These are phyloP conservation scores for Syngnathus typhle DNA, from an alignment of 2,113 vertebrate genomes.

Conservation along the genomic window DNA sequence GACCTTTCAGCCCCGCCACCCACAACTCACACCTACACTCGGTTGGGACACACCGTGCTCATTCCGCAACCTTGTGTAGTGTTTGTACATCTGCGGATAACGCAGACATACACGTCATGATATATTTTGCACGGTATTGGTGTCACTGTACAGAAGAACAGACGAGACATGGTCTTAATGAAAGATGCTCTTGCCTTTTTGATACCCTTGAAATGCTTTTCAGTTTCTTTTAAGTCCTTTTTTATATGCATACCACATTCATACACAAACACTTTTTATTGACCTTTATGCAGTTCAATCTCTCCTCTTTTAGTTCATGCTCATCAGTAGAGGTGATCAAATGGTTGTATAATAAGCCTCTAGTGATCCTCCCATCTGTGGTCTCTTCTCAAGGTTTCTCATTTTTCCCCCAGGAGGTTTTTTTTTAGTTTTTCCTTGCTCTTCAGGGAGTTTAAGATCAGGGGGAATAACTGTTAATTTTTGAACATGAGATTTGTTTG, in stretches of 20 bases:
- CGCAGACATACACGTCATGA: constrained; percentile 5
- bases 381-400: too few relatives aligned
- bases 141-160: constrained; percentile 42
- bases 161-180: constrained; percentile 42
- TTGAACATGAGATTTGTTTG: too few relatives aligned
- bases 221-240: not conserved
- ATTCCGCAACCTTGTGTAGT: constrained; percentile 3
- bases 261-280: constrained; percentile 3
- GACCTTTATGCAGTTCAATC: constrained; percentile 19
- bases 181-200: constrained; percentile 17
- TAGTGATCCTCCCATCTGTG: not conserved
- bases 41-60: constrained; percentile 31
- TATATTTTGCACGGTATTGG: constrained; percentile 33
- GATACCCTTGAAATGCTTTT: constrained; percentile 13
- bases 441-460: too few relatives aligned
- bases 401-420: too few relatives aligned
- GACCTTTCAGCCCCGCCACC: constrained; percentile 54
- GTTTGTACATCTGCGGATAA: constrained; percentile 12
- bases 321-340: constrained; percentile 21
- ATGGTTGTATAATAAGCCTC: constrained; percentile 20
- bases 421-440: too few relatives aligned
- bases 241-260: constrained; percentile 3
- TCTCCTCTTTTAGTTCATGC: constrained; percentile 1
- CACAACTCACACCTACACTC: constrained; percentile 57
- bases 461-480: too few relatives aligned